Conservation (phyloP, 2,113 vertebrate species). For the Petroica traversi region DNA sequence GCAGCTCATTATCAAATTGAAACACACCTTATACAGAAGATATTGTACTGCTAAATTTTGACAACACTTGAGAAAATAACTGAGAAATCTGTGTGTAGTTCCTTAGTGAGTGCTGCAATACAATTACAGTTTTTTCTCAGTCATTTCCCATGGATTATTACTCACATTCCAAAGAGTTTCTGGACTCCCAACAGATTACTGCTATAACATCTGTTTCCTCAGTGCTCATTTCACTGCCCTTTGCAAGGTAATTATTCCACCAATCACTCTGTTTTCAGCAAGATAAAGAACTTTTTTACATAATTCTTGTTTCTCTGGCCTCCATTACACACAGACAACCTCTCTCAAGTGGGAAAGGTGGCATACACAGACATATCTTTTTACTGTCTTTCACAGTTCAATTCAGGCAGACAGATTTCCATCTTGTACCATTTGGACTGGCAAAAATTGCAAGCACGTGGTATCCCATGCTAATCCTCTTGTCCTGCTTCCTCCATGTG, state of each 20-base stretch:
- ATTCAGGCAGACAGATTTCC: neutral
- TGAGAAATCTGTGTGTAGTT: neutral
- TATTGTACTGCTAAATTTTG: neutral
- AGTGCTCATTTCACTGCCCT: neutral
- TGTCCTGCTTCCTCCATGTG: neutral
- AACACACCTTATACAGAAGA: neutral
- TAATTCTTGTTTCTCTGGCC: neutral
- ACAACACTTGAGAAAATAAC: neutral
- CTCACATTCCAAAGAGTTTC: neutral
- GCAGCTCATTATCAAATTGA: neutral
- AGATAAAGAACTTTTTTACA: neutral
- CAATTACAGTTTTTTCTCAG: neutral
- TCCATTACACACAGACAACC: neutral
- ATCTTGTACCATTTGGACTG: neutral
- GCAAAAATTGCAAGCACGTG: neutral
- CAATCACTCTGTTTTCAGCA: neutral
- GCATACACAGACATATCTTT: neutral
- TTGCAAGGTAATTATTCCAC: neutral
- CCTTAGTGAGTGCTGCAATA: neutral
- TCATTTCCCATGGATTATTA: neutral
- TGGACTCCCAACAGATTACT: neutral
- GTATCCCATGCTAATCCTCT: neutral
- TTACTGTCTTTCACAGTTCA: neutral
- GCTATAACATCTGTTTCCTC: neutral
- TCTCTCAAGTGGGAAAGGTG: neutral